Evolutionary conservation across 2,113 vertebrate species (phyloP).

Genomic region (Osmerus mordax): DNA sequence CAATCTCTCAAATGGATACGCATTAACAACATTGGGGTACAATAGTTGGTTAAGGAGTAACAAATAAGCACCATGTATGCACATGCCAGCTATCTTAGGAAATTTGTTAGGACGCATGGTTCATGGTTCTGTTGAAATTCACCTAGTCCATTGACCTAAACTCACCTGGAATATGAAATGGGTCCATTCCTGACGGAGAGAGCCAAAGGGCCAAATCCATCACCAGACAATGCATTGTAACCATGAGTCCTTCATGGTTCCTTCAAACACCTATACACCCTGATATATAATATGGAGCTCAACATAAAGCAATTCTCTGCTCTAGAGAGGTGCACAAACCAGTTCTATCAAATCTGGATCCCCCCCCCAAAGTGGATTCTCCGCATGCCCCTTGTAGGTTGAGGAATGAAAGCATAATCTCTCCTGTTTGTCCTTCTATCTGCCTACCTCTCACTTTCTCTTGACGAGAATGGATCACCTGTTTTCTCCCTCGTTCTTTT

Average conservation of each 20-base stretch:
- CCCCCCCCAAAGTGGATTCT: conserved; percentile 28
- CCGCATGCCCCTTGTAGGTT: conserved; percentile 34
- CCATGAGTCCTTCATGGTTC: conserved; percentile 26
- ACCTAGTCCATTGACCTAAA: no score
- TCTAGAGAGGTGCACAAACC: conserved; percentile 21
- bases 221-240: conserved; percentile 29
- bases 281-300: conserved; percentile 36
- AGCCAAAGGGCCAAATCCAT: neutral
- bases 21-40: no score
- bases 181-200: no score
- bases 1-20: no score
- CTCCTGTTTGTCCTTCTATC: conserved; percentile 19
- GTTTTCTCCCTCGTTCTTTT: no score
- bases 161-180: no score
- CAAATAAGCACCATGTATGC: no score
- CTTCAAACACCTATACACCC: conserved; percentile 19
- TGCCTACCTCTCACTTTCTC: no score
- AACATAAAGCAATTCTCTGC: conserved; percentile 35
- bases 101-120: neutral
- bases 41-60: no score
- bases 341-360: conserved; percentile 10
- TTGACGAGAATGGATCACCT: no score
- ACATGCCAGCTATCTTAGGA: neutral
- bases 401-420: conserved; percentile 57
- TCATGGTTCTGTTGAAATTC: no score